phyloP scores from a whole-genome alignment of 2,888 invertebrate genomes.

The Aleiodes alternator region DNA sequence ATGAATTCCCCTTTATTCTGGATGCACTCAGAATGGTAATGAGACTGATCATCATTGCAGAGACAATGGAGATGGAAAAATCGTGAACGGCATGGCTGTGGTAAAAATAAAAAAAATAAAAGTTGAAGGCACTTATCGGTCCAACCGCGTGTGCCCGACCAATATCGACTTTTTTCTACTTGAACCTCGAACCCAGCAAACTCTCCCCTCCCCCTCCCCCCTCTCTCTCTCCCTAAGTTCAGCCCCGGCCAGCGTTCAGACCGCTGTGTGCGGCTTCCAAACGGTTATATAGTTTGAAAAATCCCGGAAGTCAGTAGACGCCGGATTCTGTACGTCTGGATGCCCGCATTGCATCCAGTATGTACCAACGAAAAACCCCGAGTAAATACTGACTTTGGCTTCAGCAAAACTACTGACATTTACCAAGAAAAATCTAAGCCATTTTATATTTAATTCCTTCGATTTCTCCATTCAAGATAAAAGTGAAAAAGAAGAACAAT shows the following conservation, averaged over 20 bases:
- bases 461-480: too few relatives aligned
- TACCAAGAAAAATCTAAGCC: background rate
- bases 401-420: slow-evolving; percentile 13
- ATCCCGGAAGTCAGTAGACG: slow-evolving; percentile 26
- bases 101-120: background rate
- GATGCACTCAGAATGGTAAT: slow-evolving; percentile 23
- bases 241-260: background rate
- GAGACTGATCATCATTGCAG: background rate
- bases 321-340: slow-evolving; percentile 14
- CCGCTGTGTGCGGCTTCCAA: background rate
- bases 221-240: background rate
- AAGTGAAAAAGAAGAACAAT: too few relatives aligned
- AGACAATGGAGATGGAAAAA: slow-evolving; percentile 6
- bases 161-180: slow-evolving; percentile 35
- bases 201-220: background rate
- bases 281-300: slow-evolving; percentile 10
- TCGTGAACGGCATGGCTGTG: background rate
- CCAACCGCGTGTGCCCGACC: slow-evolving; percentile 28
- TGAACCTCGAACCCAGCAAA: background rate
- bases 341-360: slow-evolving; percentile 23
- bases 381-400: slow-evolving; percentile 1
- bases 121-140: slow-evolving; percentile 30
- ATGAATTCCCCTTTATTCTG: background rate
- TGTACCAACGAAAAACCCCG: slow-evolving; percentile 11
- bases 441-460: slow-evolving; percentile 3